Base-by-base conservation (phyloP, 2,797 vertebrate genomes). In the Hyperoplus immaculatus region DNA sequence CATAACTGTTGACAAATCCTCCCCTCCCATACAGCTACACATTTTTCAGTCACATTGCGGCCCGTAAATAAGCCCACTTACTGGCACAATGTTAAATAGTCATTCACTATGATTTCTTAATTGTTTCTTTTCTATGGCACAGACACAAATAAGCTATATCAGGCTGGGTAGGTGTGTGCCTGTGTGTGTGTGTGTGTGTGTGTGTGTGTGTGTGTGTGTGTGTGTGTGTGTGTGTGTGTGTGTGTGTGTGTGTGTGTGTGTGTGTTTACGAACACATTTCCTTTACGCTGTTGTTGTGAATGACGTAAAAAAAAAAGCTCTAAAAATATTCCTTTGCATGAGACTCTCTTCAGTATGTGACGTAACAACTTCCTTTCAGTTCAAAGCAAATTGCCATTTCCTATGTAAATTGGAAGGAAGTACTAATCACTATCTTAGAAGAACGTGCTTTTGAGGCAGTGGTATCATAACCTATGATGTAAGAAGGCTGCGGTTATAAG, bases 11-110 rank as follows among this genome's bases (percentile, higher is more conserved):
- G 45, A 14, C 7, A 15, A 2, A 45, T 29, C 51, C 4, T 53
- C 11, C 58, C 53, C 29, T 45, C 86, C 77, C 47, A 78, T 77
- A 58, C 50, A 71, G 29, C 56, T 76, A 21, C 53, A 61, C 8
- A n/a, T 63, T 49, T 78, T 42, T 29, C 29, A 73, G 14, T 78
- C 64, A 14, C 3, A 0, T 38, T 38, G 14, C 56, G 42, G 38
- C 36, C 36, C 13, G 38, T 41, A 55, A 41, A 58, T 43, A 8
- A 11, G 4, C 36, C 47, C 18, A 4, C 54, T 36, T 10, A 16
- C 4, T 3, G 29, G 29, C 29, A 29, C 29, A 29, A 29, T 29
- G 29, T 29, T 29, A 29, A 29, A 29, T 29, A 29, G 29, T 29
- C 29, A 29, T 29, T 29, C 29, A 29, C 29, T 29, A 29, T 29